phyloP scores from a whole-genome alignment of 2,888 invertebrate species.

The Furcula furcula region DNA sequence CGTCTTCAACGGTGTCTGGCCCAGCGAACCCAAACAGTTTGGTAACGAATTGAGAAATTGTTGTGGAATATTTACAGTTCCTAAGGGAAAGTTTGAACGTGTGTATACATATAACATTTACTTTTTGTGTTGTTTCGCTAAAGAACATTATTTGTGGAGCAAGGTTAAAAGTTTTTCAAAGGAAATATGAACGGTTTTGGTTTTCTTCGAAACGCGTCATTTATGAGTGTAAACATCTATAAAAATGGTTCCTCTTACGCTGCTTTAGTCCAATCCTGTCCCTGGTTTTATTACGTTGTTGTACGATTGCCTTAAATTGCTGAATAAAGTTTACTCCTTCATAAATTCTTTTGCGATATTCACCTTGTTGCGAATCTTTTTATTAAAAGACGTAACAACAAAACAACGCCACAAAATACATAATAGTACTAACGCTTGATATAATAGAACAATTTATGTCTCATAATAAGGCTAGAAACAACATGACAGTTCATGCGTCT shows the following conservation, averaged over 20 bases:
- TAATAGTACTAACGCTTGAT: no score
- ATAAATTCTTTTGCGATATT: no score
- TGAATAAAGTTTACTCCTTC: no score
- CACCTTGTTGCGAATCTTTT: no score
- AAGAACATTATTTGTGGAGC: constrained; percentile 14
- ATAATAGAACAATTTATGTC: no score
- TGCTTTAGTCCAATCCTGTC: not conserved
- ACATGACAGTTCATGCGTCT: no score
- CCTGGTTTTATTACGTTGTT: not conserved
- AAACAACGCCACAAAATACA: no score
- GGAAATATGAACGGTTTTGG: constrained; percentile 6
- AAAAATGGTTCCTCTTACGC: not conserved
- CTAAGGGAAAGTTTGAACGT: constrained; percentile 34
- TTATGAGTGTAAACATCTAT: not conserved
- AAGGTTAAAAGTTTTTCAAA: not conserved
- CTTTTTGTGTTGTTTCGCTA: constrained; percentile 19
- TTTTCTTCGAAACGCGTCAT: not conserved
- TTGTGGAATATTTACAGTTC: constrained; percentile 44
- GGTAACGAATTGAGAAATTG: constrained; percentile 56
- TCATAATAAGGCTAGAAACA: no score
- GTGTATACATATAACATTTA: constrained; percentile 27
- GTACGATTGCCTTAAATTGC: no score
- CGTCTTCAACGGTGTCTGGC: constrained; percentile 56
- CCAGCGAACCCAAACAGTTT: constrained; percentile 35
- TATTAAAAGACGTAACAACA: no score